phyloP scores from a whole-genome alignment of 2,888 invertebrate species.

The Trachelus tabidus region DNA sequence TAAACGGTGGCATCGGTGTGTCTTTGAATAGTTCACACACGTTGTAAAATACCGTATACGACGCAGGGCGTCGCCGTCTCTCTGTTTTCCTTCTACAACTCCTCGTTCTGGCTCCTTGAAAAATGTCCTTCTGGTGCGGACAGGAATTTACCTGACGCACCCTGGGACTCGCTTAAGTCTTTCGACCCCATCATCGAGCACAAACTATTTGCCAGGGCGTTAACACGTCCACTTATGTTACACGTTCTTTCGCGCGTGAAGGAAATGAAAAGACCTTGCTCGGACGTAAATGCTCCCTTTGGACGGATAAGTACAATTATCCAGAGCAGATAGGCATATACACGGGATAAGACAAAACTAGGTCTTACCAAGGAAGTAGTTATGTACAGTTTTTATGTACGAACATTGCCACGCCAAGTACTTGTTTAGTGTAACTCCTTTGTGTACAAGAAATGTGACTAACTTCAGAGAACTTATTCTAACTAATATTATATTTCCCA shows the following conservation, averaged over 20 bases:
- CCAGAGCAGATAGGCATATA: slow-evolving; percentile 20
- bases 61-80: not conserved
- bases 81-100: not conserved
- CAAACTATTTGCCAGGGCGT: not conserved
- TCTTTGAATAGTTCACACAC: not conserved
- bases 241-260: not conserved
- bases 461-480: not conserved
- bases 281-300: not conserved
- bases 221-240: not conserved
- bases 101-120: not conserved
- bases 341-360: slow-evolving; percentile 33
- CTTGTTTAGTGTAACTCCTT: not conserved
- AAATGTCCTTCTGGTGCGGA: not conserved
- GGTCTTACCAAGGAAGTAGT: slow-evolving; percentile 40
- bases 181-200: not conserved
- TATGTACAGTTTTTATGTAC: not conserved
- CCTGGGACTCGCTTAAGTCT: not conserved
- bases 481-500: not conserved
- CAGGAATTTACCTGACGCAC: not conserved
- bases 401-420: not conserved
- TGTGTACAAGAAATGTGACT: not conserved
- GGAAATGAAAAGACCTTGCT: not conserved
- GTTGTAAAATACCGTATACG: not conserved
- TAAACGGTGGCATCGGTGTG: not conserved
- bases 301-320: slow-evolving; percentile 26